Base-by-base conservation (phyloP, 1,140 invertebrate genomes). In the Tetramorium parvispinum region DNA sequence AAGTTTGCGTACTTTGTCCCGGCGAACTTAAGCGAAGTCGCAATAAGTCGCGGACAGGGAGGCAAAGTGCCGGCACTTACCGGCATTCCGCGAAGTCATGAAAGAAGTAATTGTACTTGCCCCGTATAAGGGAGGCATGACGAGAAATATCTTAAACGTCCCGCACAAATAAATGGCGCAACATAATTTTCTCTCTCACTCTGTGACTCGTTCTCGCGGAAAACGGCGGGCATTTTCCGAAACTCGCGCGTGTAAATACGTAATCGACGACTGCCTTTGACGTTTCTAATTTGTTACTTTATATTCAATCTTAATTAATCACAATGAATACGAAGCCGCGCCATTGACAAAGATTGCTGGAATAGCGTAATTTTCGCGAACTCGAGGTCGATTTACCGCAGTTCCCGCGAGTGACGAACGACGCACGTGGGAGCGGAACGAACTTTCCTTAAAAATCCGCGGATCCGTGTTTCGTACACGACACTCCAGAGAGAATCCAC, bases 381-480 rank as follows among this genome's bases (percentile, higher is more conserved):
- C 51, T 77, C 85, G n/a, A 21, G 53, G 24, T 46, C 83, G 89
- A 90, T 89, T 89, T 87, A 89, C 81, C 24, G 43, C 16, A 63
- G n/a, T 63, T 11, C 51, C 18, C 13, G n/a, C 27, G 27, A 53
- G 32, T 59, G 70, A 82, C 70, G 46, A 86, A 86, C 70, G 77
- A 68, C 49, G 51, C 87, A 61, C 57, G 55, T 55, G 85, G 79
- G 85, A 87, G 43, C 51, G 51, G 16, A 37, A 55, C 51, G 76
- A 88, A 89, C 78, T 90, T 85, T 81, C 79, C 75, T 89, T 77
- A 81, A 87, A 66, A 87, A 85, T 73, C 63, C 70, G 70, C 55
- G 61, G 59, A 89, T 85, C 11, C 43, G 68, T 75, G 78, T 87
- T 73, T 75, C 71, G 61, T 32, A 27, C 68, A 85, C 71, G 89